Percentiles rank a stretch among this genome's conserved stretches.
Evolutionary conservation across 2,888 invertebrate genomes (phyloP).

Genomic region (Rhingia campestris): DNA sequence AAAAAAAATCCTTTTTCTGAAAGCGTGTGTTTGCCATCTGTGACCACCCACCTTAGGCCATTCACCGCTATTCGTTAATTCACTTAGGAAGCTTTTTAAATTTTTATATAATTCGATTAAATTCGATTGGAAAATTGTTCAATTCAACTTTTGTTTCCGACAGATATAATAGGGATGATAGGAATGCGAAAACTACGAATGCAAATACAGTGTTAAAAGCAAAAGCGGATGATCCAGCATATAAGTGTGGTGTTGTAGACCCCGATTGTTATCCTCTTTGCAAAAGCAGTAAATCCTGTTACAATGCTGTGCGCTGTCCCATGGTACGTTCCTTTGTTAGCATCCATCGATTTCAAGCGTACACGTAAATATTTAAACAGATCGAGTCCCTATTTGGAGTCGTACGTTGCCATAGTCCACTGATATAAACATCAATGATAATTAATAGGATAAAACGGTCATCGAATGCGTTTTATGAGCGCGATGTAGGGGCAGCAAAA

Average conservation of each 20-base stretch:
- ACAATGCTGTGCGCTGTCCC: no score
- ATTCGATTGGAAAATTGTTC: conserved; percentile 1
- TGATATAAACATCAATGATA: conserved; percentile 36
- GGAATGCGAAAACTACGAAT: background rate
- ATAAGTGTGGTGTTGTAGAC: no score
- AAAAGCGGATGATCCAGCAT: background rate
- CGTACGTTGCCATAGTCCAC: background rate
- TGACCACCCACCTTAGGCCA: background rate
- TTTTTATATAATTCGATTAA: conserved; percentile 25
- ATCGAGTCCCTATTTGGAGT: background rate
- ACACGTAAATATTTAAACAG: background rate
- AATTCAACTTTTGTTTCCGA: background rate
- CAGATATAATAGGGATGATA: background rate
- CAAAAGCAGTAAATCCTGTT: no score
- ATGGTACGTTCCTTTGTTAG: background rate
- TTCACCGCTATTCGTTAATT: background rate
- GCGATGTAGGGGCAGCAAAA: background rate
- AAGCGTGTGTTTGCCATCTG: background rate
- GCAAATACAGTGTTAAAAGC: background rate
- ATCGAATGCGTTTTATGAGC: conserved; percentile 4
- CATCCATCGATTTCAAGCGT: background rate
- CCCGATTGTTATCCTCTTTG: no score
- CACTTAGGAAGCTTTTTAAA: background rate
- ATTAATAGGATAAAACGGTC: conserved; percentile 28
- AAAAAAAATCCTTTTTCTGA: background rate